A percentile compares a stretch with the other conserved stretches of the same genome.
These are phyloP conservation scores for Bos indicus DNA, from an alignment of 2,113 vertebrate genomes.

Conservation along the genomic window DNA sequence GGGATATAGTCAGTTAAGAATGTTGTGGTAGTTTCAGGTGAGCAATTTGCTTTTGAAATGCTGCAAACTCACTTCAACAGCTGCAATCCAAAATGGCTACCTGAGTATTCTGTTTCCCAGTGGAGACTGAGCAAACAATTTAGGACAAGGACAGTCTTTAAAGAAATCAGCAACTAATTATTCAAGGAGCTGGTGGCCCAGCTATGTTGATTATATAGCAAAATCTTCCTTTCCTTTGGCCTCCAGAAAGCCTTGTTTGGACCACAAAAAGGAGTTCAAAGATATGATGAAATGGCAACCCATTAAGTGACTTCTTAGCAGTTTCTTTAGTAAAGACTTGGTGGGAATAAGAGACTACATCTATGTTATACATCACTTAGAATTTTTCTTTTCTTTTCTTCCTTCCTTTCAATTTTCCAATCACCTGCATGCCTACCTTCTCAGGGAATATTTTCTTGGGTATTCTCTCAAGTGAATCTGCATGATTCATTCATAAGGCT, in stretches of 20 bases:
- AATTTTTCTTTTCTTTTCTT: neutral
- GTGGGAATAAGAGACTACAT: neutral
- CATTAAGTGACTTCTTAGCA: neutral
- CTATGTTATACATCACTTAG: neutral
- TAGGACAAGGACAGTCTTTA: neutral
- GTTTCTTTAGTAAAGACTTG: neutral
- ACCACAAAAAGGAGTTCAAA: neutral
- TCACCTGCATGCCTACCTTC: neutral
- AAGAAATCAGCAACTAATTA: neutral
- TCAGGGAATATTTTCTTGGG: neutral
- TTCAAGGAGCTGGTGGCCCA: neutral
- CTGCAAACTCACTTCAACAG: neutral
- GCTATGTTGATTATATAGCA: neutral
- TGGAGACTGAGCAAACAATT: neutral
- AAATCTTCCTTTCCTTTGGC: neutral
- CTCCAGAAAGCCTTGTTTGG: neutral
- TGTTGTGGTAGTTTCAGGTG: neutral
- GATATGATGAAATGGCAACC: neutral
- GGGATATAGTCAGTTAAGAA: neutral
- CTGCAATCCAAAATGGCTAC: constrained; percentile 11
- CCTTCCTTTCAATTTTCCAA: neutral
- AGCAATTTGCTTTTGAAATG: constrained; percentile 20
- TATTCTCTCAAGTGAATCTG: neutral
- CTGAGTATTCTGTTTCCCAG: neutral
- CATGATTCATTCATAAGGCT: neutral